Conservation (phyloP, 2,797 vertebrate species). For the Picus viridis region DNA sequence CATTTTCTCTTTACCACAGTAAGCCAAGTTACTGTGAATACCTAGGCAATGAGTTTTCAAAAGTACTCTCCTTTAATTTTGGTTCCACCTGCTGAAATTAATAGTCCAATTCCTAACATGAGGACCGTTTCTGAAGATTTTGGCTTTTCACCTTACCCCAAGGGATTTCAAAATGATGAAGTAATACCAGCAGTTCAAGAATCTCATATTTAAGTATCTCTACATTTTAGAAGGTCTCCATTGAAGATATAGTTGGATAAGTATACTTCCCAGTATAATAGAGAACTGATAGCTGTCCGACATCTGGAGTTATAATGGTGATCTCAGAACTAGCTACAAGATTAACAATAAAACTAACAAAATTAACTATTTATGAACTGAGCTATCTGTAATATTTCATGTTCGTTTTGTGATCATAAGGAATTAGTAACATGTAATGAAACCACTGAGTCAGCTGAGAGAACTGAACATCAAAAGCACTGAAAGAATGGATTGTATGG, state of each 20-base stretch:
- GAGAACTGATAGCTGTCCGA: not conserved
- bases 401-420: not conserved
- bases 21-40: not conserved
- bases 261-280: not conserved
- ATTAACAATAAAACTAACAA: not conserved
- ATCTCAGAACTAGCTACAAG: not conserved
- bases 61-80: not conserved
- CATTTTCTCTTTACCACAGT: not conserved
- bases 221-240: not conserved
- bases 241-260: not conserved
- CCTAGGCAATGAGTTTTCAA: not conserved
- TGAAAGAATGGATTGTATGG: not conserved
- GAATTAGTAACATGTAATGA: not conserved
- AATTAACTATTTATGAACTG: not conserved
- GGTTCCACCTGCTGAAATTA: not conserved
- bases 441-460: not conserved
- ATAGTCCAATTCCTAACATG: accelerated
- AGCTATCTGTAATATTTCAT: not conserved
- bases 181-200: not conserved
- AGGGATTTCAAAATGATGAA: not conserved
- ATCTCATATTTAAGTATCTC: not conserved
- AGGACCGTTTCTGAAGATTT: not conserved
- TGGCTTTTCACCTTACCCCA: not conserved
- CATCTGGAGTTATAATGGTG: not conserved
- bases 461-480: not conserved